Conservation (phyloP, 2,888 invertebrate genomes). For the Lapara coniferarum region DNA sequence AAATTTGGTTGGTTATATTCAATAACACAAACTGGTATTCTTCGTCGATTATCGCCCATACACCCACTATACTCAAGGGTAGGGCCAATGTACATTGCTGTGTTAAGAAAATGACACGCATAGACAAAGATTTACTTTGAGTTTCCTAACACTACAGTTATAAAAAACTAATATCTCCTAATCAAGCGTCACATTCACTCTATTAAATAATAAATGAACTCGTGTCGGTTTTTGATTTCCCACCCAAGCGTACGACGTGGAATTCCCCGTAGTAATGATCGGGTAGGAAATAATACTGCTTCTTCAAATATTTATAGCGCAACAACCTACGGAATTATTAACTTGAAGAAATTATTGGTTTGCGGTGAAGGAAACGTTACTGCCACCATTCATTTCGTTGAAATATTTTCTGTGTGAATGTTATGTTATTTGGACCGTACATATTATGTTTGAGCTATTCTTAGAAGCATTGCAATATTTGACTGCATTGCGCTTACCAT, state of each 20-base stretch:
- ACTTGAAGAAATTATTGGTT: conserved; percentile 21
- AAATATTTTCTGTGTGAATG: not conserved
- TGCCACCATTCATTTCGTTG: conserved; percentile 11
- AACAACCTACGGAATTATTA: conserved; percentile 8
- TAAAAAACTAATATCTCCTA: not conserved
- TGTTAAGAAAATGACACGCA: no score
- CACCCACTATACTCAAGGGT: no score
- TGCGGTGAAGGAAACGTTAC: conserved; percentile 1
- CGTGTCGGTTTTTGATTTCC: conserved; percentile 10
- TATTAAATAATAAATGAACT: not conserved
- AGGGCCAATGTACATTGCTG: no score
- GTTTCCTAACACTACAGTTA: no score
- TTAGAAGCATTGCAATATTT: not conserved
- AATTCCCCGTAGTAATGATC: conserved; percentile 15
- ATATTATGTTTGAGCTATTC: not conserved
- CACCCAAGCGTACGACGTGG: not conserved
- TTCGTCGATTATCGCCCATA: no score
- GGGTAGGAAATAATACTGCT: conserved; percentile 5
- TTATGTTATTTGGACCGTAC: not conserved
- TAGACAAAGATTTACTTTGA: no score
- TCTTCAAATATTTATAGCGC: conserved; percentile 22
- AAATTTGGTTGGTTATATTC: no score
- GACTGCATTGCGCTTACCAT: no score
- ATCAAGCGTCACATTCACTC: not conserved
- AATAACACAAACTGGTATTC: no score